A percentile compares a stretch with the other conserved stretches of the same genome.
phyloP scores from a whole-genome alignment of 2,797 vertebrate genomes.

The Lycodopsis pacificus region DNA sequence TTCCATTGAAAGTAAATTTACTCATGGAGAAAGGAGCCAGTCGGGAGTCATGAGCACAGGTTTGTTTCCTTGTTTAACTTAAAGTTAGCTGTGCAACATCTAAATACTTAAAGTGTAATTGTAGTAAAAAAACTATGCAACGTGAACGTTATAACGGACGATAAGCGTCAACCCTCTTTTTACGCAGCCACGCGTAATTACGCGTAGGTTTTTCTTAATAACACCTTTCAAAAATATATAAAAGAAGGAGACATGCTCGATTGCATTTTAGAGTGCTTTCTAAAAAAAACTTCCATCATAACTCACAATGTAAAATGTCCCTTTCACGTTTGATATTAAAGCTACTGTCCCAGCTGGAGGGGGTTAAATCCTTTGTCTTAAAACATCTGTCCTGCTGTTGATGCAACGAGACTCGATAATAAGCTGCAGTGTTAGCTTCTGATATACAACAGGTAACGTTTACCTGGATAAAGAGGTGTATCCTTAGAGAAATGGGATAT shows the following conservation, averaged over 20 bases:
- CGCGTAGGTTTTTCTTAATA: conserved; percentile 67
- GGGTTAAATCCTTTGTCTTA: conserved; percentile 81
- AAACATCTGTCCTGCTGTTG: conserved; percentile 80
- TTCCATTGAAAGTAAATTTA: conserved; percentile 82
- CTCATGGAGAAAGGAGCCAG: conserved; percentile 85
- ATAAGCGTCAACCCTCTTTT: conserved; percentile 53
- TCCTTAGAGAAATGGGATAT: not conserved
- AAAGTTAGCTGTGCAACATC: not conserved
- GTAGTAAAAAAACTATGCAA: too few relatives aligned
- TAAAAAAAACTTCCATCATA: conserved; percentile 31
- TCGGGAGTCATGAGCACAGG: conserved; percentile 89
- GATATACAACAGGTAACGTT: not conserved
- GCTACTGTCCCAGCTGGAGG: conserved; percentile 58
- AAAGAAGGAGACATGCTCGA: conserved; percentile 33
- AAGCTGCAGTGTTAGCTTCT: conserved; percentile 12
- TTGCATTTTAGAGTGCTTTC: conserved; percentile 34
- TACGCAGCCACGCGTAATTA: conserved; percentile 67
- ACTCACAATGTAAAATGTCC: not conserved
- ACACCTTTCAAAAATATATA: conserved; percentile 60
- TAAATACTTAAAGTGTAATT: not conserved
- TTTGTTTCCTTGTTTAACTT: conserved; percentile 76
- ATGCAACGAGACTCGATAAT: conserved; percentile 42
- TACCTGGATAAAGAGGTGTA: fast-evolving
- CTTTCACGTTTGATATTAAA: conserved; percentile 38
- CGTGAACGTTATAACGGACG: conserved; percentile 23